These are phyloP conservation scores for Oxycera nigricornis DNA, from an alignment of 2,888 invertebrate genomes.

Conservation along the genomic window DNA sequence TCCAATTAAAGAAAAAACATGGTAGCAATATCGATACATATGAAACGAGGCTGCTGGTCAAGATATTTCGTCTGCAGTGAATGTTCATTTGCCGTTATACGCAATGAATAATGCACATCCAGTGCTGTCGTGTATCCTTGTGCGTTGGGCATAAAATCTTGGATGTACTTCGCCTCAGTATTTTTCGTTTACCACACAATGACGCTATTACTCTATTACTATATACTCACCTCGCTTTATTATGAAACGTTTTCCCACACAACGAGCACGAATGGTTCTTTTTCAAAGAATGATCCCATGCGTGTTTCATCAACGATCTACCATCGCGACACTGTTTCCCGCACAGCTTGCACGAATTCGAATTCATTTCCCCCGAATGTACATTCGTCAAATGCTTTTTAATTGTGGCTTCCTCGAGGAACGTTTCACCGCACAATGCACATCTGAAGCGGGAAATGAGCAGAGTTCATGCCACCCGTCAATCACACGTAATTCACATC, in stretches of 20 bases:
- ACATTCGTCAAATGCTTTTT: conserved; percentile 69
- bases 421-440: conserved; percentile 71
- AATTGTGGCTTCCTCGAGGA: conserved; percentile 69
- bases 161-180: too few species aligned
- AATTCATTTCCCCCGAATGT: conserved; percentile 68
- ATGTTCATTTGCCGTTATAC: too few species aligned
- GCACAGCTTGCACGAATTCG: conserved; percentile 72
- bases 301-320: conserved; percentile 71
- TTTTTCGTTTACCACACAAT: too few species aligned
- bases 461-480: not conserved
- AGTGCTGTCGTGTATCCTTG: too few species aligned
- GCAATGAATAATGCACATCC: too few species aligned
- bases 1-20: too few species aligned
- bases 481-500: not conserved
- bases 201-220: too few species aligned
- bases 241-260: conserved; percentile 75
- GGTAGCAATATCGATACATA: too few species aligned
- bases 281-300: conserved; percentile 73
- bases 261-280: conserved; percentile 71
- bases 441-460: conserved; percentile 61
- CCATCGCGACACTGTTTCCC: conserved; percentile 74
- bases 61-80: too few species aligned
- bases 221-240: conserved; percentile 70
- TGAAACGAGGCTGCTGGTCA: too few species aligned
- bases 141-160: too few species aligned